Base-by-base conservation (phyloP, 2,113 vertebrate species). In the Clinocottus analis region DNA sequence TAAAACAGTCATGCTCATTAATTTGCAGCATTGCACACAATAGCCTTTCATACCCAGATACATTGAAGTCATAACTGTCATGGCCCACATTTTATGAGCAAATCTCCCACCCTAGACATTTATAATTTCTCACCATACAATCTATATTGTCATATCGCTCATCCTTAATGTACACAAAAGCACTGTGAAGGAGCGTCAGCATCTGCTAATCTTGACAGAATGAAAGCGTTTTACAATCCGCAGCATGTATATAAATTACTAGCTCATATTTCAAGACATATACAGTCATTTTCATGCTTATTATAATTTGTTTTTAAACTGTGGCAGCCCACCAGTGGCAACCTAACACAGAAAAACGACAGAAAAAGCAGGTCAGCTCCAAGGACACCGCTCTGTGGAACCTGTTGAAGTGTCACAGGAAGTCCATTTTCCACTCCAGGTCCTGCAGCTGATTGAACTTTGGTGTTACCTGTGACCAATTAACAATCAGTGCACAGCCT, bases 351-450 rank as follows among this genome's bases (percentile, higher is more conserved):
- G 10, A 2, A 73, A 27, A 43, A 53, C 27, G 60, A 60, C 16
- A n/a, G 47, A 29, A 66, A 73, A 64, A 61, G 76, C 41, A 74
- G 87, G 90, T 90, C 85, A 77, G 25, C 51, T 49, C 51, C 21
- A 33, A 83, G 84, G 85, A 84, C 51, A 11, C 31, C 9, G 17
- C 31, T 64, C 5, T 45, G 63, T 66, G 72, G 64, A 82, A 82
- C 59, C 53, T 85, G 84, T 60, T 84, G 58, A 65, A 74, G 86
- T 90, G 90, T 89, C 86, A 83, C 73, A 79, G 70, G 77, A 89
- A 91, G 85, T 86, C 89, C 72, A 89, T 93, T 93, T 90, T 91
- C 91, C 89, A 90, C 89, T 90, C 59, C 87, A 91, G 82, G 86
- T 84, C 29, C 73, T 81, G 79, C 1, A 80, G 75, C 80, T 82